These are phyloP conservation scores for Aphidius ervi DNA, from an alignment of 1,140 invertebrate species.

Conservation along the genomic window DNA sequence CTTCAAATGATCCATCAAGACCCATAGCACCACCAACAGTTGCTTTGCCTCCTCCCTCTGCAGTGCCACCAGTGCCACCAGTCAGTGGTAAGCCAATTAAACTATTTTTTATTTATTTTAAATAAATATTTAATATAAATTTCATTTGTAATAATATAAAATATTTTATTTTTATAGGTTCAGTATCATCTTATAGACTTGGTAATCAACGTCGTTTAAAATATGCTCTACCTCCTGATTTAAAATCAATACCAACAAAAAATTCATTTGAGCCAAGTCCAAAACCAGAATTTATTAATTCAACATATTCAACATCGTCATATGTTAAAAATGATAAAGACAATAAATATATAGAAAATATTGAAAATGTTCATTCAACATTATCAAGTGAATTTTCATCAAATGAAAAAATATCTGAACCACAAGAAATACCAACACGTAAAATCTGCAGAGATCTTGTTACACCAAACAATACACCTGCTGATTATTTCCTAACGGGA, in stretches of 20 bases:
- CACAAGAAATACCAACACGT: conserved; percentile 33
- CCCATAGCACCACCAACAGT: conserved; percentile 4
- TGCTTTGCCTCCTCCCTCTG: conserved; percentile 15
- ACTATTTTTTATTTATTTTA: conserved; percentile 11
- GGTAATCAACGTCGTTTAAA: conserved; percentile 47
- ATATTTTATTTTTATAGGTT: conserved; percentile 28
- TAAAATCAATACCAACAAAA: conserved; percentile 32
- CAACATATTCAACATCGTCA: not conserved
- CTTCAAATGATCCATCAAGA: conserved; percentile 16
- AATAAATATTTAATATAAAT: not conserved
- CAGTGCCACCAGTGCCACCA: conserved; percentile 16
- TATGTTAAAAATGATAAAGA: conserved; percentile 16
- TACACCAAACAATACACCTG: conserved; percentile 48
- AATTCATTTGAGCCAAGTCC: not conserved
- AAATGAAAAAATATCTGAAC: conserved; percentile 24
- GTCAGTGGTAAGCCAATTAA: conserved; percentile 26
- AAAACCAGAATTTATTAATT: not conserved
- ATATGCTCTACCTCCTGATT: conserved; percentile 45
- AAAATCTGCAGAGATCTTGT: conserved; percentile 32
- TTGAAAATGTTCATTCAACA: not conserved
- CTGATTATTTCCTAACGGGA: conserved; percentile 23
- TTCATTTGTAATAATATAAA: conserved; percentile 3
- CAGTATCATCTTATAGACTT: conserved; percentile 40
- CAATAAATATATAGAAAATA: conserved; percentile 8
- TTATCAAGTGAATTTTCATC: conserved; percentile 10